Evolutionary conservation across 2,113 vertebrate species (phyloP).

Genomic region (Bufo gargarizans): DNA sequence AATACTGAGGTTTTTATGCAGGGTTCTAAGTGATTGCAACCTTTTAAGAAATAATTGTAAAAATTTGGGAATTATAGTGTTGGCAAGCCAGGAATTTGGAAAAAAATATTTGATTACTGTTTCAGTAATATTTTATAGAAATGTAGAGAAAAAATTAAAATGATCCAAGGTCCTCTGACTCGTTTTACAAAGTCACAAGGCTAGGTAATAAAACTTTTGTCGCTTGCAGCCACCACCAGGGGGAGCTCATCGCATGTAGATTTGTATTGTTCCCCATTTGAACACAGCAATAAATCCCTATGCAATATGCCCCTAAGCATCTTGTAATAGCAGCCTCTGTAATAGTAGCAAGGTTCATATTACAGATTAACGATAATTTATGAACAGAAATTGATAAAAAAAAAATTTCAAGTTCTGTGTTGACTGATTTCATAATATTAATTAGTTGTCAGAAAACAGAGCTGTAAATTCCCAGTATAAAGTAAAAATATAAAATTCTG

Average conservation of each 20-base stretch:
- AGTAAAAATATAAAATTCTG: no score
- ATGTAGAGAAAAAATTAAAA: not conserved
- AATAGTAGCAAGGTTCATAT: no score
- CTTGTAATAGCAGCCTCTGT: not conserved
- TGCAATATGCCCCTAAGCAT: not conserved
- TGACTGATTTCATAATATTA: no score
- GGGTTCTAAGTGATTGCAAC: slow-evolving; percentile 32
- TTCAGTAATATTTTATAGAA: not conserved
- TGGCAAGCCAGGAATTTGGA: not conserved
- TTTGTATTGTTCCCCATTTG: not conserved
- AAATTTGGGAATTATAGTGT: slow-evolving; percentile 20
- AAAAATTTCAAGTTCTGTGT: no score
- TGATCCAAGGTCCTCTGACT: not conserved
- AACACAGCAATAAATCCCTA: not conserved
- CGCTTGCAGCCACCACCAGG: not conserved
- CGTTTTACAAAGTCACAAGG: not conserved
- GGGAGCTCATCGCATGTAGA: not conserved
- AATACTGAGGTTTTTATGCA: slow-evolving; percentile 54
- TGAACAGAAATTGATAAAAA: no score
- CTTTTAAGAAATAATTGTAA: slow-evolving; percentile 5
- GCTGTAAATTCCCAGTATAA: no score
- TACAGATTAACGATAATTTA: no score
- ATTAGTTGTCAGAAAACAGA: no score
- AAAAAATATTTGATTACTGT: not conserved
- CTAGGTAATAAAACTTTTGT: not conserved